Percentiles rank a stretch among this genome's conserved stretches.
These are phyloP conservation scores for Stenurella melanura DNA, from an alignment of 2,888 invertebrate species.

Conservation along the genomic window DNA sequence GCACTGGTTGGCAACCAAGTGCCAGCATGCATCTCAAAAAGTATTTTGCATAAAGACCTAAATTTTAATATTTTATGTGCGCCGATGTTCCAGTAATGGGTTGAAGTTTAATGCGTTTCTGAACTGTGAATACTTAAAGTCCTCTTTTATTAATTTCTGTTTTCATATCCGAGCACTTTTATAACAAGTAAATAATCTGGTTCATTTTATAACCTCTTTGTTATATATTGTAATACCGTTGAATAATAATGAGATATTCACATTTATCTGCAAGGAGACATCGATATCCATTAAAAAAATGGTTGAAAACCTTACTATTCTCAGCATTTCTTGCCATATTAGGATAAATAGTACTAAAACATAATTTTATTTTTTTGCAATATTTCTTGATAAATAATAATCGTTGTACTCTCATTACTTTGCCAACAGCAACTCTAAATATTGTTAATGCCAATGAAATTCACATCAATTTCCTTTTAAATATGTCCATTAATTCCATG, in stretches of 20 bases:
- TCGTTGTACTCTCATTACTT: too few species aligned
- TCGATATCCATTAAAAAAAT: too few species aligned
- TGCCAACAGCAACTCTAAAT: too few species aligned
- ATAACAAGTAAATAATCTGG: not conserved
- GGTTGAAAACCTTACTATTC: too few species aligned
- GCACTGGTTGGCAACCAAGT: not conserved
- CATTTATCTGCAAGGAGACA: too few species aligned
- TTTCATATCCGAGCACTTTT: slow-evolving; percentile 2
- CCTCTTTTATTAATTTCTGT: slow-evolving; percentile 27
- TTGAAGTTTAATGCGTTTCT: not conserved
- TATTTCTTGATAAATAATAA: too few species aligned
- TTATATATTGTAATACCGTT: not conserved
- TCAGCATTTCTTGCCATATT: too few species aligned
- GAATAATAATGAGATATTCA: not conserved
- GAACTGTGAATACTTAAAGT: slow-evolving; percentile 11
- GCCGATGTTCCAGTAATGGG: not conserved
- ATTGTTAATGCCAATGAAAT: too few species aligned
- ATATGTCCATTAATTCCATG: too few species aligned
- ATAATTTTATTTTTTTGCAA: too few species aligned
- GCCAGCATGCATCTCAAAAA: slow-evolving; percentile 4
- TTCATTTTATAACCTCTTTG: not conserved
- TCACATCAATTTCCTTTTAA: too few species aligned
- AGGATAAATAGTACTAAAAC: too few species aligned
- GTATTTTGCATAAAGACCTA: slow-evolving; percentile 33
- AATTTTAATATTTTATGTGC: slow-evolving; percentile 18